These are phyloP conservation scores for Trichogramma dendrolimi DNA, from an alignment of 2,888 invertebrate genomes.

Conservation along the genomic window DNA sequence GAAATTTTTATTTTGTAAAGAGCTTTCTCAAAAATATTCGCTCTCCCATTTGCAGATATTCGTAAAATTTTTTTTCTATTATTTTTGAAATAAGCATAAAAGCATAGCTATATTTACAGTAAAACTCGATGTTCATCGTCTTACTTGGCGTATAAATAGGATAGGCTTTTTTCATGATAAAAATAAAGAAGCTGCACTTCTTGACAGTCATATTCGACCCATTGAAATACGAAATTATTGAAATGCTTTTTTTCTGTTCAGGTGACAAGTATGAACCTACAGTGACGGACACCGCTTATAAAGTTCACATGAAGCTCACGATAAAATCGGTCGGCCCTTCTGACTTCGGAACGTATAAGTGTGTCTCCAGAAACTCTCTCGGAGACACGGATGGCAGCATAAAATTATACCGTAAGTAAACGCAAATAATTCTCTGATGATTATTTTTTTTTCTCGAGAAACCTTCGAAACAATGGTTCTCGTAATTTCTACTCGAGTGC, in stretches of 20 bases:
- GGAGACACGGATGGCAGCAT: conserved; percentile 58
- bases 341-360: conserved; percentile 56
- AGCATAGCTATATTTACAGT: no score
- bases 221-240: no score
- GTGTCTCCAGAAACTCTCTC: conserved; percentile 57
- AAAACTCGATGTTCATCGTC: no score
- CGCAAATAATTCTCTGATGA: no score
- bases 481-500: conserved; percentile 16
- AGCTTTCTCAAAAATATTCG: conserved; percentile 25
- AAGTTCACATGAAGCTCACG: conserved; percentile 55
- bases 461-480: background rate
- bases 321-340: conserved; percentile 51
- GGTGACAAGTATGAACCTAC: conserved; percentile 53
- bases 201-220: no score
- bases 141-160: no score
- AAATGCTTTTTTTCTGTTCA: conserved; percentile 31
- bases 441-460: background rate
- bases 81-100: no score
- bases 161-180: no score
- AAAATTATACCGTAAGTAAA: conserved; percentile 55
- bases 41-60: no score
- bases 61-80: no score
- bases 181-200: no score
- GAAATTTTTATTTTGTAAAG: conserved; percentile 32
- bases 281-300: conserved; percentile 54